Evolutionary conservation across 2,113 vertebrate species (phyloP), one percentile per base, ranked within the genome.

Genomic region (Trochalopteron elliotii): DNA sequence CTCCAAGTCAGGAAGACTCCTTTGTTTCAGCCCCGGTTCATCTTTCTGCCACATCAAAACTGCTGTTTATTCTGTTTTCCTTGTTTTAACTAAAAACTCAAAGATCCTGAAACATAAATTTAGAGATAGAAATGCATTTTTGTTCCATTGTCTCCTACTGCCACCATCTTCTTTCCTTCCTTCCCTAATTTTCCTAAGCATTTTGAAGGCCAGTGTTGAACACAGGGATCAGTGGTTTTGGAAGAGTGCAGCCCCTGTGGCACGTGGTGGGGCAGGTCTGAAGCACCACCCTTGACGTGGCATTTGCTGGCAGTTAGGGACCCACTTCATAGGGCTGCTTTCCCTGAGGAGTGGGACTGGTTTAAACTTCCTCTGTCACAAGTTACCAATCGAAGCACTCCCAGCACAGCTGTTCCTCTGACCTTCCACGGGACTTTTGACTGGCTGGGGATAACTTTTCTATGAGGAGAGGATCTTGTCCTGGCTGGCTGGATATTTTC

Each of bases 401-500:
- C 47, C n/a, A 42, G 52, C 37, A 90, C 80, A 78, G 44, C 88
- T 87, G 53, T 79, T 96, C 68, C 64, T 91, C 69, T 68, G 3
- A 84, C 63, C 92, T 95, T 90, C 82, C 47, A 53, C 2, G 2
- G 83, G 78, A 86, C 49, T 68, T 96, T 89, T 90, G 92, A 64
- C 75, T 94, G 70, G 82, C 80, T 95, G 94, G 95, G 97, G 97
- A 97, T 97, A 97, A 89, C 37, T 89, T 93, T 67, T 95, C 90
- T 96, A 21, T 35, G 68, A 86, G 91, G 78, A 80, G 83, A 88
- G 86, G 90, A 80, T 83, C 52, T 89, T 69, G 12, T 80, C 92
- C 85, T 90, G 64, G 80, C 60, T 95, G 89, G 60, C 82, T 93
- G 60, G 65, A 45, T 95, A 57, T 82, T 95, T 82, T 33, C 49